Percentiles rank a stretch among this genome's conserved stretches.
Conservation (phyloP, 1,140 invertebrate species). For the Penaeus japonicus region DNA sequence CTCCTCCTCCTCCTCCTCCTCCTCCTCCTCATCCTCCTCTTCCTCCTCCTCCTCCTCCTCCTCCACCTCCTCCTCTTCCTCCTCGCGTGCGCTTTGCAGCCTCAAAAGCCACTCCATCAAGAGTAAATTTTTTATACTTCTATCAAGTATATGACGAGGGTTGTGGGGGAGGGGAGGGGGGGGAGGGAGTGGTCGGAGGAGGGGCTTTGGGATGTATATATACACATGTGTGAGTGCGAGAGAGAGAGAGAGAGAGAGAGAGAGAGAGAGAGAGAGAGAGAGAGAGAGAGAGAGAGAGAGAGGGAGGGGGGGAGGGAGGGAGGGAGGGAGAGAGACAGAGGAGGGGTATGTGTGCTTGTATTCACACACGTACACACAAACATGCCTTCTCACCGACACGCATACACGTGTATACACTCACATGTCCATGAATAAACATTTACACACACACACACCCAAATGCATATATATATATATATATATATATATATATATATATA, state of each 20-base stretch:
- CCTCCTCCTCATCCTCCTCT: not conserved
- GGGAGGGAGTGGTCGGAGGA: not conserved
- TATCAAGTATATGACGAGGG: not conserved
- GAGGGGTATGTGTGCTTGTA: not conserved
- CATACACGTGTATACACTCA: not conserved
- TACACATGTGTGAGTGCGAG: not conserved
- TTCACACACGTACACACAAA: not conserved
- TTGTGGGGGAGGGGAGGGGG: not conserved
- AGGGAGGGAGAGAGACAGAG: slow-evolving; percentile 15
- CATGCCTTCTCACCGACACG: not conserved
- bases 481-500: not conserved
- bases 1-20: not conserved
- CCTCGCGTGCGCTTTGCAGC: not conserved
- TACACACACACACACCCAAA: not conserved
- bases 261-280: not conserved
- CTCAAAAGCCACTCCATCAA: not conserved
- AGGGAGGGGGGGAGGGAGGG: slow-evolving; percentile 2
- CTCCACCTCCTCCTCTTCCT: not conserved
- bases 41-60: not conserved
- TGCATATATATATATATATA: not conserved
- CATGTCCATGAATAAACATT: not conserved
- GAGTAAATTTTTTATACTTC: not conserved
- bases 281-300: slow-evolving; percentile 24
- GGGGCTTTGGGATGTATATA: not conserved
- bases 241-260: not conserved